Conservation (phyloP, 2,797 vertebrate genomes). For the Paramormyrops hopkinsi region DNA sequence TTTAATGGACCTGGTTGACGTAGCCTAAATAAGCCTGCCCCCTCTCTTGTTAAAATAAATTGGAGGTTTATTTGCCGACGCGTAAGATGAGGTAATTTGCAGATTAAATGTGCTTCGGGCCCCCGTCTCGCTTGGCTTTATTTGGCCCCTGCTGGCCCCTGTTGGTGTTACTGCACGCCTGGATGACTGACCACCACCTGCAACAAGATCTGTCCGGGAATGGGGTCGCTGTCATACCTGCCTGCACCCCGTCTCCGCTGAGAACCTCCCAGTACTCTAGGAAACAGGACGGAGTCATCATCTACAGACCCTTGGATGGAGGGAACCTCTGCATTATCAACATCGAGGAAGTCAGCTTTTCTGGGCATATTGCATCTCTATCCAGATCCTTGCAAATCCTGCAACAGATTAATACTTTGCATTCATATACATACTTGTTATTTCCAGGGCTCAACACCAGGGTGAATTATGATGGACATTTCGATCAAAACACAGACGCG, state of each 20-base stretch:
- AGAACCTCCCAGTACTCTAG: neutral
- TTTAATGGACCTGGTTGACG: neutral
- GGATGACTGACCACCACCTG: neutral
- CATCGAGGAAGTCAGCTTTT: neutral
- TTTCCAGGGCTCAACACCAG: neutral
- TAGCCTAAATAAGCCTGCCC: constrained; percentile 53
- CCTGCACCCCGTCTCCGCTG: neutral
- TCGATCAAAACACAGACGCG: neutral
- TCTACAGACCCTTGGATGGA: neutral
- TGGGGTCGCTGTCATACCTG: neutral
- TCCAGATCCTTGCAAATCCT: neutral
- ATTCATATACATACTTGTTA: neutral
- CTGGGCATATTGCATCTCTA: neutral
- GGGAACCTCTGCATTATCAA: neutral
- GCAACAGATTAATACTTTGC: neutral
- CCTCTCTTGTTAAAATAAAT: constrained; percentile 7
- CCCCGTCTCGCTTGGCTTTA: neutral
- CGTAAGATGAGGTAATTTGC: neutral
- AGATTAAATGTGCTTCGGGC: neutral
- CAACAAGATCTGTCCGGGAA: neutral
- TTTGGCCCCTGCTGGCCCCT: neutral
- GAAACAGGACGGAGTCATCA: neutral
- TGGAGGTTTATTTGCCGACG: neutral
- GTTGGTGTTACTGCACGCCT: neutral
- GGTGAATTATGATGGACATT: neutral